Percentiles rank a stretch among this genome's conserved stretches.
These are phyloP conservation scores for Agrypnus murinus DNA, from an alignment of 2,888 invertebrate species.

Conservation along the genomic window DNA sequence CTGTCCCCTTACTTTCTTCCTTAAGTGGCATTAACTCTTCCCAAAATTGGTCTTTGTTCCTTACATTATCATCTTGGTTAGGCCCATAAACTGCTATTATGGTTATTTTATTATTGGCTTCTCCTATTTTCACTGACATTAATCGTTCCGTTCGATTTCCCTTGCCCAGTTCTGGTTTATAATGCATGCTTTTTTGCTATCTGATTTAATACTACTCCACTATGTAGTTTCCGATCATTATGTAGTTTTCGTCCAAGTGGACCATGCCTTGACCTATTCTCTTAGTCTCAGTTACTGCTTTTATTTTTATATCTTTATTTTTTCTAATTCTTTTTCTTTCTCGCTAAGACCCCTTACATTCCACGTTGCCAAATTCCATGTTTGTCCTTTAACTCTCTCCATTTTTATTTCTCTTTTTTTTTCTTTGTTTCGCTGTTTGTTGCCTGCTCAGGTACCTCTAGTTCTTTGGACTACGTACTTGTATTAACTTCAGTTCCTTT, in stretches of 20 bases:
- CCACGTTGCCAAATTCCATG: no score
- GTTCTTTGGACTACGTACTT: no score
- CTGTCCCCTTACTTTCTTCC: constrained; percentile 4
- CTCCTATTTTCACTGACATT: background rate
- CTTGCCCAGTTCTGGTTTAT: background rate
- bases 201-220: background rate
- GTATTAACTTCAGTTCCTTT: no score
- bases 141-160: background rate
- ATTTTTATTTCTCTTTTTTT: no score
- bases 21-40: background rate
- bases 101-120: background rate
- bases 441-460: no score
- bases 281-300: no score
- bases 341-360: no score
- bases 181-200: constrained; percentile 6
- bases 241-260: constrained; percentile 1
- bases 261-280: background rate
- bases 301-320: no score
- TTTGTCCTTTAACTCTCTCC: no score
- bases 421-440: no score
- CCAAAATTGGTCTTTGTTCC: background rate
- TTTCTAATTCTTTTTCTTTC: no score
- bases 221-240: background rate
- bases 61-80: background rate
- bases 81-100: background rate